Base-by-base conservation (phyloP, 2,797 vertebrate species). In the Premnoplex brunnescens region DNA sequence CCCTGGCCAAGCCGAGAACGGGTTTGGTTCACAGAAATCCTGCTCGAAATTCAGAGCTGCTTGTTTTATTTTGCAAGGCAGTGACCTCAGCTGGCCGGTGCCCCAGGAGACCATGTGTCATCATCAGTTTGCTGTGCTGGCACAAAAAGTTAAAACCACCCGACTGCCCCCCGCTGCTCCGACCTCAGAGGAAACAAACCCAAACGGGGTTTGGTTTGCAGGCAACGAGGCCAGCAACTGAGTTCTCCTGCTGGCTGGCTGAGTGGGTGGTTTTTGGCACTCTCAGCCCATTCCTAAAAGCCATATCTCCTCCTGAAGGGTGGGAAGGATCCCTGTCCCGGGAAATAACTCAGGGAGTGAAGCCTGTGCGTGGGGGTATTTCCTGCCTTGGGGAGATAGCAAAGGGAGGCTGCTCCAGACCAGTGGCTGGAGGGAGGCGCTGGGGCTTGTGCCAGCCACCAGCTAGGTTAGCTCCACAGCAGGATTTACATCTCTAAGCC, bases 241-340 rank as follows among this genome's bases (percentile, higher is more conserved):
- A 80, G 69, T 30, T 79, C 51, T 88, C 10, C 58, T 72, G 78
- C 56, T 5, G n/a, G n/a, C 73, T 81, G 87, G 21, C 46, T 88
- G 87, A 95, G 89, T 75, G 82, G 79, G 89, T 63, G 93, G 39
- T 0, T 78, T 96, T 85, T 92, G 92, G 92, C 93, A 75, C 21
- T 73, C 43, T 36, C 60, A 69, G 73, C 18, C 54, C 14, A 2
- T 91, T 96, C 87, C 78, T 91, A 23, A 93, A 96, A 93, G 85
- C 58, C 1, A 0, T 72, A 88, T 85, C 69, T 91, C 67, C 54
- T 91, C 87, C 58, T 10, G 2, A 75, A 92, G 66, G 43, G 54
- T 77, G 75, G 46, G 67, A 93, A 85, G 75, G 69, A 92, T 72
- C n/a, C 41, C 54, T 68, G 69, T 88, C 75, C 73, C 1, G 0